Percentiles rank a stretch among this genome's conserved stretches.
Evolutionary conservation across 30 jellyfish, hydroid and myxozoan species (phyloP).

Genomic region (Aurelia aurita complex sp. Pacific): DNA sequence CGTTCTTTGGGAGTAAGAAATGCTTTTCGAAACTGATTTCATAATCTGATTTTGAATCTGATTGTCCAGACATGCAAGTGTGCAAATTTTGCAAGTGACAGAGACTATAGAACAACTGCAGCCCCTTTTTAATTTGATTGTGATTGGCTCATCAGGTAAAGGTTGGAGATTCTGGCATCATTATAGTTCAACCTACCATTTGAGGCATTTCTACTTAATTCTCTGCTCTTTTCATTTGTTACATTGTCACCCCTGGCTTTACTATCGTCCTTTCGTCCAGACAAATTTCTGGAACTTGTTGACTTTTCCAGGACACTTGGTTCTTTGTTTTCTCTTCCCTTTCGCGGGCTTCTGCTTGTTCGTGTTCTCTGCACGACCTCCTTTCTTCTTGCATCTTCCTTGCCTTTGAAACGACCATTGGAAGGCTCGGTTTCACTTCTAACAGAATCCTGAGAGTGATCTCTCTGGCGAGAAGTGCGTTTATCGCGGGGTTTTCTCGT

Average conservation of each 20-base stretch:
- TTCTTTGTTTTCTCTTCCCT: constrained; percentile 33
- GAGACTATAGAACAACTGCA: too few species aligned
- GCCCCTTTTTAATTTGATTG: too few species aligned
- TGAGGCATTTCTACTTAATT: constrained; percentile 33
- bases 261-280: constrained; percentile 54
- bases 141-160: too few species aligned
- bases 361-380: constrained; percentile 20
- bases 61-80: too few species aligned
- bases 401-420: constrained; percentile 19
- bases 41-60: too few species aligned
- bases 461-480: constrained; percentile 46
- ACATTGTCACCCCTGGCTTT: constrained; percentile 24
- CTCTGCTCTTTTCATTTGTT: constrained; percentile 34
- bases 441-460: constrained; percentile 61
- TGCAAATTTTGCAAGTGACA: too few species aligned
- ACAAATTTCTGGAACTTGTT: constrained; percentile 51
- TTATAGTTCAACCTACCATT: constrained; percentile 31
- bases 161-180: too few species aligned
- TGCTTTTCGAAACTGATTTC: too few species aligned
- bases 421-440: constrained; percentile 45
- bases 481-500: constrained; percentile 68
- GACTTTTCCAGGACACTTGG: constrained; percentile 4
- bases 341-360: constrained; percentile 73
- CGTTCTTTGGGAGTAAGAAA: too few species aligned
- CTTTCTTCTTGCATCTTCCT: constrained; percentile 61